Conservation (phyloP, 2,113 vertebrate species). For the Nerophis ophidion region DNA sequence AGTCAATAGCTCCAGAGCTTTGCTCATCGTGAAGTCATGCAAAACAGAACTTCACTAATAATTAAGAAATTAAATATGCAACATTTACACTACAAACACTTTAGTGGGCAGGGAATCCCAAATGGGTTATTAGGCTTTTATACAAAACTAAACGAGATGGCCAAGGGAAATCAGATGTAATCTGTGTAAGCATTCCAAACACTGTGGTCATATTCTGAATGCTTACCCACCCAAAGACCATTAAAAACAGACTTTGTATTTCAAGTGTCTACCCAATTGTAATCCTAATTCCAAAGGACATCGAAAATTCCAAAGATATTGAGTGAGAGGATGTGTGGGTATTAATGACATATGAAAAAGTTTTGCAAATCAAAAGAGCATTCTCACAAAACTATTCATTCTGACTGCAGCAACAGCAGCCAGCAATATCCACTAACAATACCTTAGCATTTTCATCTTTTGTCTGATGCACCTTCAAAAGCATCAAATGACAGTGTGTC, state of each 20-base stretch:
- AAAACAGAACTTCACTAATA: background rate
- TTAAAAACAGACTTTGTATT: conserved; percentile 1
- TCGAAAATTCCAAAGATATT: background rate
- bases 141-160: background rate
- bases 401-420: no score
- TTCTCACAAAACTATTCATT: no score
- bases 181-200: background rate
- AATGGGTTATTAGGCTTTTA: background rate
- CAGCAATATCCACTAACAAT: no score
- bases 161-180: background rate
- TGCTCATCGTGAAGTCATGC: background rate
- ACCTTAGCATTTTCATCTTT: no score
- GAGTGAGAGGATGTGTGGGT: background rate
- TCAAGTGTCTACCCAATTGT: background rate
- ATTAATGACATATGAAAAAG: no score
- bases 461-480: no score
- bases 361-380: background rate
- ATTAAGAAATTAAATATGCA: background rate
- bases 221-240: background rate
- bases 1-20: background rate
- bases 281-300: background rate
- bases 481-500: no score
- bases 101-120: background rate
- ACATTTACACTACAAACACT: background rate
- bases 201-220: background rate